phyloP scores from a whole-genome alignment of 2,888 invertebrate genomes.

The Agrotis segetum region DNA sequence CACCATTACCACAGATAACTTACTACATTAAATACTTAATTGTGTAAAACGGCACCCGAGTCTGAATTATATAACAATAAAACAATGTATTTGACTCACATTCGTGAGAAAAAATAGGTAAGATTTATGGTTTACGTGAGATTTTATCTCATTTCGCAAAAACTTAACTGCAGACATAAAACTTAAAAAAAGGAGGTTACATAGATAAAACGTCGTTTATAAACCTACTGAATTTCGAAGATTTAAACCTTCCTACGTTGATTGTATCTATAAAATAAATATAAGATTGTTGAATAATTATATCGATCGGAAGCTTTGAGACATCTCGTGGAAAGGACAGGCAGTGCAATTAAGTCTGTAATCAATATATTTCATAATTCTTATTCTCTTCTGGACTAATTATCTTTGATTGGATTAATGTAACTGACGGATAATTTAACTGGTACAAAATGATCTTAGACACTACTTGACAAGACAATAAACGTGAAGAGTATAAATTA shows the following conservation, averaged over 20 bases:
- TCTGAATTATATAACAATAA: neutral
- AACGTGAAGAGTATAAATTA: neutral
- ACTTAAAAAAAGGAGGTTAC: neutral
- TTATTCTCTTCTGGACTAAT: neutral
- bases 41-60: neutral
- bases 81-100: constrained; percentile 27
- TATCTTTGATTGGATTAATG: neutral
- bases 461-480: neutral
- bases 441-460: neutral
- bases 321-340: neutral
- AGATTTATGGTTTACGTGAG: neutral
- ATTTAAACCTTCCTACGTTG: neutral
- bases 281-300: neutral
- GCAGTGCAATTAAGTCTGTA: constrained; percentile 2
- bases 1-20: neutral
- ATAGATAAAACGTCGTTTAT: neutral
- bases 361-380: neutral
- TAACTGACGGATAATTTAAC: neutral
- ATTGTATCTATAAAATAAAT: no score
- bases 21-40: neutral
- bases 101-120: constrained; percentile 4
- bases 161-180: neutral
- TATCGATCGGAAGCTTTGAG: neutral
- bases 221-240: neutral
- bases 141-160: constrained; percentile 6